These are phyloP conservation scores for Trypoxylus dichotomus DNA, from an alignment of 1,140 invertebrate species.

Conservation along the genomic window DNA sequence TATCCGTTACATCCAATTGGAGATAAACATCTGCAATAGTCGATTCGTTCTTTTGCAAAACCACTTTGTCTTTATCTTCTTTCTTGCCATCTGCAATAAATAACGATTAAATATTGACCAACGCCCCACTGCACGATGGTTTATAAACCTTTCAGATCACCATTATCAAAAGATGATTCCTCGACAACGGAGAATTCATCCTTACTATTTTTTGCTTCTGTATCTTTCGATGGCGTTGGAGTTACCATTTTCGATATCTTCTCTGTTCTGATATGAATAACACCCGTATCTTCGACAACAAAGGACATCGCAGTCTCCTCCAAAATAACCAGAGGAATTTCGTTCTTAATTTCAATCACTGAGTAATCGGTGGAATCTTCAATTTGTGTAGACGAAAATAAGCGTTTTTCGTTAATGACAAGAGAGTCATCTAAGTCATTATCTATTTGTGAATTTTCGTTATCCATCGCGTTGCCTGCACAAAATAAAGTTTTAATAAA, in stretches of 20 bases:
- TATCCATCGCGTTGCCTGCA: slow-evolving; percentile 1
- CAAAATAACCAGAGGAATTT: background rate
- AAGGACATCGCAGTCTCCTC: background rate
- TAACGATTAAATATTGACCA: background rate
- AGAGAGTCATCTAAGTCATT: background rate
- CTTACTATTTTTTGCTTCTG: background rate
- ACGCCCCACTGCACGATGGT: background rate
- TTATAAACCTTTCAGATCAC: background rate
- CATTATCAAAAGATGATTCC: background rate
- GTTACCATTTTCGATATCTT: background rate
- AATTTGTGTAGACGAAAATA: background rate
- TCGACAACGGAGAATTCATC: background rate
- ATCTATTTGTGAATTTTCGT: background rate
- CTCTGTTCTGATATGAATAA: slow-evolving; percentile 9
- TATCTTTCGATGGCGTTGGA: background rate
- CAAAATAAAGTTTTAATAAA: slow-evolving; percentile 14
- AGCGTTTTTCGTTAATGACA: background rate
- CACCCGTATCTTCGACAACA: background rate
- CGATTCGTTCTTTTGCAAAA: slow-evolving; percentile 10
- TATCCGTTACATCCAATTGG: slow-evolving; percentile 5
- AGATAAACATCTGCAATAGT: slow-evolving; percentile 5
- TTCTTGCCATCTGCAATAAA: slow-evolving; percentile 16
- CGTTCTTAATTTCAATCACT: background rate
- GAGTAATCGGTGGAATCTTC: background rate
- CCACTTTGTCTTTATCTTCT: background rate